Evolutionary conservation across 1,140 invertebrate species (phyloP).

Genomic region (Drosophila athabasca): DNA sequence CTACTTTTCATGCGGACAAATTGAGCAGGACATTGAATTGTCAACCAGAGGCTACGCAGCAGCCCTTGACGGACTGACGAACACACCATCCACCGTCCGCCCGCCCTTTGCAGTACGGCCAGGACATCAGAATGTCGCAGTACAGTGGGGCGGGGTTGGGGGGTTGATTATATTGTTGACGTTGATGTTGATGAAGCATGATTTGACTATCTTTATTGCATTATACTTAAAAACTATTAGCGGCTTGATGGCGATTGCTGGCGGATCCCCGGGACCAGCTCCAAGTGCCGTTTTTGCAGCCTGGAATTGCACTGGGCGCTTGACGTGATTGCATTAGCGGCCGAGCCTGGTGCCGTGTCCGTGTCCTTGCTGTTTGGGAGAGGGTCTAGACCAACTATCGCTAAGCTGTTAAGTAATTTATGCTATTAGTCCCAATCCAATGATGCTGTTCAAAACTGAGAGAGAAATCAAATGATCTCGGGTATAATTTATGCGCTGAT

Average conservation of each 20-base stretch:
- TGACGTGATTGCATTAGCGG: slow-evolving; percentile 35
- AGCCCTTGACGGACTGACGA: slow-evolving; percentile 59
- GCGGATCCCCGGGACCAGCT: slow-evolving; percentile 10
- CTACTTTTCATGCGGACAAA: slow-evolving; percentile 73
- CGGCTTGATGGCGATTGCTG: slow-evolving; percentile 28
- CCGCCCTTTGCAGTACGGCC: neutral
- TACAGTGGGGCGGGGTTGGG: slow-evolving; percentile 27
- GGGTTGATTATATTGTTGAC: slow-evolving; percentile 79
- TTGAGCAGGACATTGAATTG: slow-evolving; percentile 81
- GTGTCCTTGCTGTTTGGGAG: neutral
- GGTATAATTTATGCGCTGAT: slow-evolving; percentile 49
- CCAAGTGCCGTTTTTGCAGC: slow-evolving; percentile 5
- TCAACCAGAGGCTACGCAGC: slow-evolving; percentile 64
- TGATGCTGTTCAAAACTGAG: slow-evolving; percentile 37
- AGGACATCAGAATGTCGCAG: no score
- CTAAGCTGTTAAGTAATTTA: slow-evolving; percentile 56
- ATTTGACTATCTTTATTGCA: slow-evolving; percentile 82
- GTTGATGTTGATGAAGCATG: slow-evolving; percentile 82
- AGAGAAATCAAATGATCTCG: slow-evolving; percentile 38
- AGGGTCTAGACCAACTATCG: slow-evolving; percentile 23
- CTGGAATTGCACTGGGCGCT: neutral
- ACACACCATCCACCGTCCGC: slow-evolving; percentile 5
- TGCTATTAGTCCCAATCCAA: slow-evolving; percentile 47
- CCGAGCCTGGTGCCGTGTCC: no score
- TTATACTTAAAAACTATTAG: slow-evolving; percentile 82